Evolutionary conservation across 2,888 invertebrate genomes (phyloP), one percentile per base, ranked within the genome.

Genomic region (Meghimatium bilineatum): DNA sequence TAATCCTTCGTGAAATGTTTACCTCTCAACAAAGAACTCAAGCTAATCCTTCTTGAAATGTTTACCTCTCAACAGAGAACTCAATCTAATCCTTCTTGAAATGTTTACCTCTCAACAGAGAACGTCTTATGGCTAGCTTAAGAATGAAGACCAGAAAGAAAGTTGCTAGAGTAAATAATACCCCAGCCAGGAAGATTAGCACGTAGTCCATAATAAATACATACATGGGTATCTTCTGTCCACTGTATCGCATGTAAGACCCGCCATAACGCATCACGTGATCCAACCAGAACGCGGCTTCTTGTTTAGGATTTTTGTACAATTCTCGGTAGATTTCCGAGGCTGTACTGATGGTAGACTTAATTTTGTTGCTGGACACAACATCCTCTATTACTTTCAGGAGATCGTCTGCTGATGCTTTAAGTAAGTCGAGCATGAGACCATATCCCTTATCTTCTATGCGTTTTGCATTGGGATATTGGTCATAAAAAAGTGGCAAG

Each of bases 401-500:
- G 6, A 71, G 38, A 6, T 71, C 38, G 26, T 71, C 38, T 23
- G 20, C 69, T 20, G 69, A 38, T 14, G 36, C 38, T 38, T 71
- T 34, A 3, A 71, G 23, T 20, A 71, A 38, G 26, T 71, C 69
- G 26, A 71, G 69, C 2, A 5, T 38, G 8, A 36, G 23, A 5
- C 69, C 36, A 26, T 71, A 71, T 1, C 76, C 60, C 23, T 38
- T 56, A 2, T 32, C 26, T 26, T 44, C 60, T 17, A 56, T 34
- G 20, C 76, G 60, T 63, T 56, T 29, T 23, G 60, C 71, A 71
- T 49, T 44, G 20, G 44, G 44, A 8, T 49, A 14, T n/a, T 72
- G 72, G n/a, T 72, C 72, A 72, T 29, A 72, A 29, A 72, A n/a
- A 72, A 49, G n/a, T 14, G 90, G 88, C 8, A 88, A 72, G 49